A percentile compares a stretch with the other conserved stretches of the same genome.
These are phyloP conservation scores for Melieria crassipennis DNA, from an alignment of 2,888 invertebrate genomes.

Conservation along the genomic window DNA sequence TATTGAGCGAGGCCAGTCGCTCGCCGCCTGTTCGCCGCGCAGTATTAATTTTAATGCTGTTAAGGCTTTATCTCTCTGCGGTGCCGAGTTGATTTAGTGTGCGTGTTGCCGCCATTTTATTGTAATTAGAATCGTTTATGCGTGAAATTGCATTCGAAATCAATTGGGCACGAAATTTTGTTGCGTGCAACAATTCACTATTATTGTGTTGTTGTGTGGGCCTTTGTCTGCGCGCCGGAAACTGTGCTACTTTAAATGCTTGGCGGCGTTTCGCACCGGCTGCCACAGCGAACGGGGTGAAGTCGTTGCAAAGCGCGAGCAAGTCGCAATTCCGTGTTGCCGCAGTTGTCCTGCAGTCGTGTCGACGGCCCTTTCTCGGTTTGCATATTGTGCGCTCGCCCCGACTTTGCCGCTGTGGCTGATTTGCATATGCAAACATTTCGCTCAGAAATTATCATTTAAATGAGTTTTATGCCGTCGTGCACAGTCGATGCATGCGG, in stretches of 20 bases:
- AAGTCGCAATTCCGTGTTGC: too few relatives aligned
- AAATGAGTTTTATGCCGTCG: slow-evolving; percentile 22
- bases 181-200: background rate
- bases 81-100: too few relatives aligned
- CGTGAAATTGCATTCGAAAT: slow-evolving; percentile 20
- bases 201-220: too few relatives aligned
- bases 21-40: slow-evolving; percentile 26
- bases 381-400: background rate
- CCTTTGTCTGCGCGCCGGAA: too few relatives aligned
- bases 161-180: slow-evolving; percentile 21
- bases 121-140: slow-evolving; percentile 5
- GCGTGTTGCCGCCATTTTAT: background rate
- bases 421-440: slow-evolving; percentile 25
- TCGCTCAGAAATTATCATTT: slow-evolving; percentile 29
- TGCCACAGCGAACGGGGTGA: too few relatives aligned
- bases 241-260: too few relatives aligned
- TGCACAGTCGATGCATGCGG: background rate
- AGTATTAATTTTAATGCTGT: slow-evolving; percentile 25
- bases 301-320: too few relatives aligned
- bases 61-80: background rate
- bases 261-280: too few relatives aligned
- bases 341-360: too few relatives aligned
- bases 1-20: background rate
- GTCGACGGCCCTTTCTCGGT: background rate
- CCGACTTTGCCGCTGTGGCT: background rate